Conservation (phyloP, 2,113 vertebrate genomes). For the Microcebus murinus region DNA sequence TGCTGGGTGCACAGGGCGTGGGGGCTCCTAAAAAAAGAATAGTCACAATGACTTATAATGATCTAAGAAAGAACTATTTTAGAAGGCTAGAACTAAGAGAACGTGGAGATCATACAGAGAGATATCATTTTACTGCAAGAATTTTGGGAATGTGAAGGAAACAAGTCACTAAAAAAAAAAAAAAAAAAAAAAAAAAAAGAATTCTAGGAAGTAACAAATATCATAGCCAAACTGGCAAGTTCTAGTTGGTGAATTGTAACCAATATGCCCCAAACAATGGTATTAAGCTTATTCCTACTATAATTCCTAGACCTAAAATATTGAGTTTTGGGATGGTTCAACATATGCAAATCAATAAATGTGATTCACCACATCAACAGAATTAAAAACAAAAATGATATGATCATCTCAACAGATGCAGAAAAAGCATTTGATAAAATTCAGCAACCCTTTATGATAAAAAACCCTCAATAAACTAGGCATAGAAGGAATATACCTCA, state of each 20-base stretch:
- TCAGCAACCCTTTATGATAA: too few relatives aligned
- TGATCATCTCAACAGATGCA: too few relatives aligned
- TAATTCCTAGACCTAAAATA: background rate
- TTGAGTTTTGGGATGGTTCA: background rate
- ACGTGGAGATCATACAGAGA: background rate
- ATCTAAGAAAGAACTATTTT: background rate
- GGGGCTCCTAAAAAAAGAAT: slow-evolving; percentile 82
- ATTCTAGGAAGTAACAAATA: background rate
- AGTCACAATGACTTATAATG: background rate
- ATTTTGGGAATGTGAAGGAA: background rate
- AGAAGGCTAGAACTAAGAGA: background rate
- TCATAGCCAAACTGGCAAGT: background rate
- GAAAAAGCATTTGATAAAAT: too few relatives aligned
- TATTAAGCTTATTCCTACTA: background rate
- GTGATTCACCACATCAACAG: too few relatives aligned
- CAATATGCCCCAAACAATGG: background rate
- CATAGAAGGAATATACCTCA: too few relatives aligned
- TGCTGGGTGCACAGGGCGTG: slow-evolving; percentile 86
- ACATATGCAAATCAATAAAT: too few relatives aligned
- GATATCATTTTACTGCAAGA: background rate
- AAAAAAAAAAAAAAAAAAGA: background rate
- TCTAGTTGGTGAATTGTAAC: background rate
- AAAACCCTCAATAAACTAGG: too few relatives aligned
- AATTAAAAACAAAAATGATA: too few relatives aligned
- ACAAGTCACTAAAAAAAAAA: too few relatives aligned